Conservation (phyloP, 2,113 vertebrate species). For the Petrocephalus zakoni region DNA sequence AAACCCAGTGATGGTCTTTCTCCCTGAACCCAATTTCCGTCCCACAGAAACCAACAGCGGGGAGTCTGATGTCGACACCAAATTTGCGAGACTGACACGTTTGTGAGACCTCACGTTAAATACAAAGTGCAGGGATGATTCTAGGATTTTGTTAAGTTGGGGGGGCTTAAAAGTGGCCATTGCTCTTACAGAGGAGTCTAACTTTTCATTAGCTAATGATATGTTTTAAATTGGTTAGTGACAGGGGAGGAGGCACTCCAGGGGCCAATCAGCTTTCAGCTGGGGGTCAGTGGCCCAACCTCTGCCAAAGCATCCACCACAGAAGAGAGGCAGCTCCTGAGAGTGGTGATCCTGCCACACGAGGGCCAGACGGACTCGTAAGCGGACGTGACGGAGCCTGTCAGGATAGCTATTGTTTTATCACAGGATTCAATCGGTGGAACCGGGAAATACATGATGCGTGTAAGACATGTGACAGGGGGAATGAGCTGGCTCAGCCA, state of each 20-base stretch:
- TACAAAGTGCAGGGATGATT: not conserved
- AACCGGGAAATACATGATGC: not conserved
- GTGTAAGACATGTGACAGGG: not conserved
- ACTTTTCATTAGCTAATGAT: not conserved
- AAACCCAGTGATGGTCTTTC: constrained; percentile 16
- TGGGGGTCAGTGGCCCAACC: not conserved
- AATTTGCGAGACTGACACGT: constrained; percentile 22
- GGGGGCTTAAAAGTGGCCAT: not conserved
- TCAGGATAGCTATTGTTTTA: constrained; percentile 7
- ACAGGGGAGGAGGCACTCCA: not conserved
- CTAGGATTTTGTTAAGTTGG: not conserved
- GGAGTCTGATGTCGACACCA: constrained; percentile 15
- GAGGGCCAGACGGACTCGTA: not conserved
- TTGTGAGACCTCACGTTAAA: constrained; percentile 11
- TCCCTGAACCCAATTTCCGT: not conserved
- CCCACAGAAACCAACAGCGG: constrained; percentile 7
- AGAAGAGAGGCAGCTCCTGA: not conserved
- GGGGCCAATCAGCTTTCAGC: not conserved
- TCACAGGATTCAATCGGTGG: not conserved
- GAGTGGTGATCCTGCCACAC: not conserved
- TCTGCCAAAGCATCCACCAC: not conserved
- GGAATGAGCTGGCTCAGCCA: not conserved
- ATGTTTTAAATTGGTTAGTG: not conserved
- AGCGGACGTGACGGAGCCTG: not conserved
- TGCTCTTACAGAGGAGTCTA: not conserved